Base-by-base conservation (phyloP, 2,113 vertebrate species). In the Mastomys natalensis region DNA sequence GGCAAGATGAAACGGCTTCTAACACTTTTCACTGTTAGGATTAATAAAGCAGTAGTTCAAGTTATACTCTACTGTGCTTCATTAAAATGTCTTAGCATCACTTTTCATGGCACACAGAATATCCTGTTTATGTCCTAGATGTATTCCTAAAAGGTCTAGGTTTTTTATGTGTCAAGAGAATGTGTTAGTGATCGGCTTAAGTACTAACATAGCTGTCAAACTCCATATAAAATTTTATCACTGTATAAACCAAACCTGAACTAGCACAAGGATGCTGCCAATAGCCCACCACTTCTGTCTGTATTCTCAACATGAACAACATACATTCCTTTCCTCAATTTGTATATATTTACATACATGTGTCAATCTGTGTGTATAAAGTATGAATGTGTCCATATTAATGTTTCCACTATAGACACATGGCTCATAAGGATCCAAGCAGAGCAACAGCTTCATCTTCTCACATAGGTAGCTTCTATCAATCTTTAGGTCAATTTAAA, bases 131-230 rank as follows among this genome's bases (percentile, higher is more conserved):
- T 81, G 87, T 78, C 55, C 88, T 93, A 68, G 73, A 90, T 45
- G 93, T 1, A 81, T 82, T 72, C 76, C 70, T 77, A 3, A 78
- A 93, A 93, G 85, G 89, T 93, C 72, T 73, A 93, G 43, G 73
- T 93, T 97, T 93, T 86, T 88, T 84, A 37, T 85, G 80, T 78
- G 45, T 92, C 62, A 88, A 97, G 40, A 91, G 70, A 95, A 95
- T 78, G 76, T 92, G 48, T 92, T 76, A 74, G 53, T 82, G 78
- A 95, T 87, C 72, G 72, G 53, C 37, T 77, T 88, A 94, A 76
- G 45, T 91, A 68, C 34, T 96, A 96, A 91, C 62, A 91, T 45
- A 94, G 77, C 87, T 96, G 26, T 78, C 68, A 97, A 95, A 92
- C 51, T 89, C 15, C 64, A 95, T 93, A 70, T 90, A 96, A 86